A percentile compares a stretch with the other conserved stretches of the same genome.
These are phyloP conservation scores for Drosophila sucinea DNA, from an alignment of 1,140 invertebrate genomes.

Conservation along the genomic window DNA sequence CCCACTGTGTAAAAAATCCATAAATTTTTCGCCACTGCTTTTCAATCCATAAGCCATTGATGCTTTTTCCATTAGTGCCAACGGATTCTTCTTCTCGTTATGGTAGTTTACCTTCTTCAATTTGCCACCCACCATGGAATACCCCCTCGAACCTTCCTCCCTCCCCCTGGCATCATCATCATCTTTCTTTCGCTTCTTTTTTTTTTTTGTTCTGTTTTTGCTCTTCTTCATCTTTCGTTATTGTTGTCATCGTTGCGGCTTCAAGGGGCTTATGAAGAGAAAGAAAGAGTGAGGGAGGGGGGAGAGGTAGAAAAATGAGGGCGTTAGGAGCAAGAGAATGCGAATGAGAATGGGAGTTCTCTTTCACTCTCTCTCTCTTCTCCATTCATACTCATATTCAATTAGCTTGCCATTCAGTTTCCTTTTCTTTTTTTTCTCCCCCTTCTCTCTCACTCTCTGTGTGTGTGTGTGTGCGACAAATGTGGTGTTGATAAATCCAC, in stretches of 20 bases:
- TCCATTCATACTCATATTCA: constrained; percentile 54
- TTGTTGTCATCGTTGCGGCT: constrained; percentile 32
- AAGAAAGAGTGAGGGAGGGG: background rate
- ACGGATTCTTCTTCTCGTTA: constrained; percentile 26
- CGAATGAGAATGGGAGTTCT: background rate
- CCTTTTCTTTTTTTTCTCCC: background rate
- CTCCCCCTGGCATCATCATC: constrained; percentile 1
- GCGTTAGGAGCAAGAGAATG: background rate
- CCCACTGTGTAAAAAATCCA: constrained; percentile 61
- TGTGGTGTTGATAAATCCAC: constrained; percentile 55
- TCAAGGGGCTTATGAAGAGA: constrained; percentile 39
- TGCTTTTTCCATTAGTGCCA: constrained; percentile 78
- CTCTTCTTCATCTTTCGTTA: constrained; percentile 7
- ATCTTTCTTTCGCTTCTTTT: constrained; percentile 14
- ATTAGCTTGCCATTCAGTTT: constrained; percentile 64
- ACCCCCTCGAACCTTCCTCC: background rate
- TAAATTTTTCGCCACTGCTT: constrained; percentile 69
- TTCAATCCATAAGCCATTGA: constrained; percentile 76
- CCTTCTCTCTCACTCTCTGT: background rate
- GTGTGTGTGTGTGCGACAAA: constrained; percentile 35
- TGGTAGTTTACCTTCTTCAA: constrained; percentile 31
- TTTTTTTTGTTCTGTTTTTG: constrained; percentile 20
- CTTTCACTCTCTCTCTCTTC: background rate
- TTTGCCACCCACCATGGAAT: constrained; percentile 1
- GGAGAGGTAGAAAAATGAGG: background rate